A percentile compares a stretch with the other conserved stretches of the same genome.
phyloP scores from a whole-genome alignment of 2,888 invertebrate species.

The Bedellia somnulentella region DNA sequence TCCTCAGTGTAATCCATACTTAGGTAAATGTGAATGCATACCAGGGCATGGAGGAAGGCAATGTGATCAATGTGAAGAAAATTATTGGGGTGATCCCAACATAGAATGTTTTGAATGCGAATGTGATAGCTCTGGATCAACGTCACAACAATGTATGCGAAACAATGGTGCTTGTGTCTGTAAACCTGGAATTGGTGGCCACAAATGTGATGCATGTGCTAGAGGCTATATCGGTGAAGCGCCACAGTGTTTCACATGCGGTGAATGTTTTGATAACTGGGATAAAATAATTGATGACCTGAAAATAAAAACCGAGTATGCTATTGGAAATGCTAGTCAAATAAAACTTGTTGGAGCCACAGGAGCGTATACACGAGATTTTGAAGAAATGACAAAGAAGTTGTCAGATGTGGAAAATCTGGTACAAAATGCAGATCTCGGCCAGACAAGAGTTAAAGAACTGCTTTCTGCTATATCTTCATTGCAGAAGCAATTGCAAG shows the following conservation, averaged over 20 bases:
- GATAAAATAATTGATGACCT: slow-evolving; percentile 78
- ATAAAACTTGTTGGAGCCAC: slow-evolving; percentile 95
- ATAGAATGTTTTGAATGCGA: slow-evolving; percentile 85
- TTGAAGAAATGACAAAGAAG: slow-evolving; percentile 87
- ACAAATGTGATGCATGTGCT: slow-evolving; percentile 89
- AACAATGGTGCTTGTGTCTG: slow-evolving; percentile 92
- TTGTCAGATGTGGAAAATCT: slow-evolving; percentile 78
- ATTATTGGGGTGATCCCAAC: slow-evolving; percentile 94
- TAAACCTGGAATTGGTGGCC: slow-evolving; percentile 89
- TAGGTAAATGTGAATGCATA: slow-evolving; percentile 91
- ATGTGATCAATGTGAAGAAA: slow-evolving; percentile 93
- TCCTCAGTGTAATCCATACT: slow-evolving; percentile 84
- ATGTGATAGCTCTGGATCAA: slow-evolving; percentile 85
- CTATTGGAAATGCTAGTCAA: slow-evolving; percentile 85
- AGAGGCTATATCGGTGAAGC: slow-evolving; percentile 90
- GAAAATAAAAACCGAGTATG: slow-evolving; percentile 71
- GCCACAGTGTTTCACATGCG: slow-evolving; percentile 91
- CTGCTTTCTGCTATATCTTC: slow-evolving; percentile 62
- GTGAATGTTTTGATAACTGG: slow-evolving; percentile 99
- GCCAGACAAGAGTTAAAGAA: slow-evolving; percentile 66
- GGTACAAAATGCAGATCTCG: slow-evolving; percentile 79
- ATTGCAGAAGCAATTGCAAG: slow-evolving; percentile 65
- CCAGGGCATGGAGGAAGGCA: slow-evolving; percentile 91
- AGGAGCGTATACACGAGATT: slow-evolving; percentile 94
- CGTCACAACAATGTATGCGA: slow-evolving; percentile 85